Evolutionary conservation across 2,797 vertebrate species (phyloP).

Genomic region (Anas bahamensis): DNA sequence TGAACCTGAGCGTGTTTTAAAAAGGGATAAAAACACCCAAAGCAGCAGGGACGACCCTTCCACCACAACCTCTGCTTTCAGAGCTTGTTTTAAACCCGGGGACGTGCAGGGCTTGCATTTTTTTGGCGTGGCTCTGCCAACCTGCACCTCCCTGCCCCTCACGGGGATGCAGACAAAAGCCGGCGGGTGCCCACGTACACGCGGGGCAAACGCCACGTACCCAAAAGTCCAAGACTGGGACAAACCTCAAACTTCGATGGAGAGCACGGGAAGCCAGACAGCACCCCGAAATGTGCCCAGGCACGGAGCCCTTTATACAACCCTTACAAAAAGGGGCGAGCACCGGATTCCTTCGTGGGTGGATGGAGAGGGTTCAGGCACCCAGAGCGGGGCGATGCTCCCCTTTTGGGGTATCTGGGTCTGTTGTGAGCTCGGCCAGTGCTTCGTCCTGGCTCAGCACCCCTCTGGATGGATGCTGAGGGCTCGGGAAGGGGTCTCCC

Average conservation of each 20-base stretch:
- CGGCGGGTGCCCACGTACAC: rapidly evolving
- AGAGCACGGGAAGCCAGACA: background rate
- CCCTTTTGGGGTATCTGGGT: background rate
- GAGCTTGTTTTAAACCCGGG: background rate
- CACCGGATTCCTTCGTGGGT: too few species aligned
- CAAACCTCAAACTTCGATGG: background rate
- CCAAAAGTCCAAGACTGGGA: too few species aligned
- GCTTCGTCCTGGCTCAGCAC: background rate
- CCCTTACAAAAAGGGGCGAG: background rate
- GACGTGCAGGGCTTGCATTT: rapidly evolving
- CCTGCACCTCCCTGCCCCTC: background rate
- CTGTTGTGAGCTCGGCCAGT: background rate
- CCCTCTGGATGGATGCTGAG: background rate
- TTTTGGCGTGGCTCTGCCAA: background rate
- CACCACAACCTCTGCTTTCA: rapidly evolving
- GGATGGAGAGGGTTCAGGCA: background rate
- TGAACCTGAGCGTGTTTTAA: background rate
- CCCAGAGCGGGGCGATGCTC: background rate
- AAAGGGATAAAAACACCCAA: background rate
- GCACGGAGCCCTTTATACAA: background rate
- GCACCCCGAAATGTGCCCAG: background rate
- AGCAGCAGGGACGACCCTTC: background rate
- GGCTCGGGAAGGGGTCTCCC: background rate
- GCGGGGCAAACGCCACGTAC: rapidly evolving
- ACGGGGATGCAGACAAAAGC: background rate